Conservation (phyloP, 2,797 vertebrate species). For the Melanotaenia parkinsoni region DNA sequence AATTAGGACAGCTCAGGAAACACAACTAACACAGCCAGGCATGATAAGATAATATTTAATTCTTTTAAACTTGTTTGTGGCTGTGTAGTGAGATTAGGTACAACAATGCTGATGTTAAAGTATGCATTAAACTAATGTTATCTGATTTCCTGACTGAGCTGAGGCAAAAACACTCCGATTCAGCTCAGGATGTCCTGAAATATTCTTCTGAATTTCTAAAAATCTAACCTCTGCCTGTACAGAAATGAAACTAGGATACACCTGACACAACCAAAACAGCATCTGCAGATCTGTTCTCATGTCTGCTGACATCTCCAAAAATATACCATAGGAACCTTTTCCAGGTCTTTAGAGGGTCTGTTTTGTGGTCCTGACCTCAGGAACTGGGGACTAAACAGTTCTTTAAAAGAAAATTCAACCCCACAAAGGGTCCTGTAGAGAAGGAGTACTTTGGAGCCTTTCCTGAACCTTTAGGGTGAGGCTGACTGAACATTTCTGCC, state of each 20-base stretch:
- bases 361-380: too few relatives aligned
- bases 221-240: not conserved
- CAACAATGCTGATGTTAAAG: not conserved
- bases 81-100: too few relatives aligned
- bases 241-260: too few relatives aligned
- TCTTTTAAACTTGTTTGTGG: not conserved
- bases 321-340: too few relatives aligned
- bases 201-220: not conserved
- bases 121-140: not conserved
- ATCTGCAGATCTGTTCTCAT: not conserved
- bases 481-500: too few relatives aligned
- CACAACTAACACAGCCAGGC: not conserved
- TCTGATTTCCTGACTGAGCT: not conserved
- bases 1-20: not conserved
- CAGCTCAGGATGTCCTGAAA: not conserved
- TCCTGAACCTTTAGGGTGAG: too few relatives aligned
- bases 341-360: too few relatives aligned
- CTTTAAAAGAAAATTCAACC: too few relatives aligned
- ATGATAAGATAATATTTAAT: not conserved
- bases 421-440: too few relatives aligned
- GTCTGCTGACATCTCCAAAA: not conserved
- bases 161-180: not conserved
- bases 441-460: too few relatives aligned
- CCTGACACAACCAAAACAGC: too few relatives aligned
- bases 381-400: too few relatives aligned